Conservation (phyloP, 2,888 invertebrate species). For the Polydrusus tereticollis region DNA sequence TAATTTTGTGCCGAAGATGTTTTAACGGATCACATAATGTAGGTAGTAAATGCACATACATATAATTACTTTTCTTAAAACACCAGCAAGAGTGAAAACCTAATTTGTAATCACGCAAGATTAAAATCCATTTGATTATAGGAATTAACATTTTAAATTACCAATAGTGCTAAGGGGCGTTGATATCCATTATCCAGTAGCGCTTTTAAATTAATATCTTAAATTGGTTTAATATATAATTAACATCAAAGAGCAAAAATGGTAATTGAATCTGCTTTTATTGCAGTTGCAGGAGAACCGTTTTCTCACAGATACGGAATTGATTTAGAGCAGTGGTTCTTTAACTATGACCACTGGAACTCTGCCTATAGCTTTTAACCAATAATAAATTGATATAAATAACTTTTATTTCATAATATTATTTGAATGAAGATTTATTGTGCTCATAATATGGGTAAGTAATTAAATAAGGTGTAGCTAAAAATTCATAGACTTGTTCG, state of each 20-base stretch:
- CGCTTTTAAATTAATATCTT: conserved; percentile 19
- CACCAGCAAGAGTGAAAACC: background rate
- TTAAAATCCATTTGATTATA: conserved; percentile 27
- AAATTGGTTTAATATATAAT: conserved; percentile 27
- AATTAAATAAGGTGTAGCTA: too few species aligned
- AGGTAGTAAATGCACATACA: too few species aligned
- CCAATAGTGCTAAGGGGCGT: conserved; percentile 26
- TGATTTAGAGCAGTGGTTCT: too few species aligned
- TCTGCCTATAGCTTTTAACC: too few species aligned
- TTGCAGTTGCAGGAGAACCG: background rate
- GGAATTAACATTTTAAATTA: conserved; percentile 18
- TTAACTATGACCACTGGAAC: too few species aligned
- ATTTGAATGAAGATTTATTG: too few species aligned
- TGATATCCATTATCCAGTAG: conserved; percentile 25
- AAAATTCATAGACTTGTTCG: too few species aligned
- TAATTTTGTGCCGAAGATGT: too few species aligned
- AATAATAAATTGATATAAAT: too few species aligned
- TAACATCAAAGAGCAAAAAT: conserved; percentile 13
- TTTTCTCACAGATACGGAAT: background rate
- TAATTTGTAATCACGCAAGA: background rate
- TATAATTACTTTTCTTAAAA: background rate
- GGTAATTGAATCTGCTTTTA: conserved; percentile 20
- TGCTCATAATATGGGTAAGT: too few species aligned
- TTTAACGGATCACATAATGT: too few species aligned
- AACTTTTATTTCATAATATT: too few species aligned